Evolutionary conservation across 2,113 vertebrate species (phyloP).

Genomic region (Pteropus alecto): DNA sequence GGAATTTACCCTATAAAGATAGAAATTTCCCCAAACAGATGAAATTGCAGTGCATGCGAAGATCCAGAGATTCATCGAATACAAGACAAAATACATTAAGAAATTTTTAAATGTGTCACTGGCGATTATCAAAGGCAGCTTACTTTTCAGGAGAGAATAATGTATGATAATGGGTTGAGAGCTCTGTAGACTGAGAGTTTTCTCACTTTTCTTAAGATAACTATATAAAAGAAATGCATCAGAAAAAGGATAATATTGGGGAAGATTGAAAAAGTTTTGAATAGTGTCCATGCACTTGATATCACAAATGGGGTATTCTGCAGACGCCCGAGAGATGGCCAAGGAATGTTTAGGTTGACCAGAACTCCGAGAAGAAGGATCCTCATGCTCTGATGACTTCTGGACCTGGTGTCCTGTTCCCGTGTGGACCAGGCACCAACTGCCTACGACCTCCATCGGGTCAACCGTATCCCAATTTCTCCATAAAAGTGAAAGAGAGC

Average conservation of each 20-base stretch:
- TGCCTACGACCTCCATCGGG: too few relatives aligned
- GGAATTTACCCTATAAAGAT: neutral
- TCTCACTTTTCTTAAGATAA: neutral
- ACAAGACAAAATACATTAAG: neutral
- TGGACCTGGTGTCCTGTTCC: neutral
- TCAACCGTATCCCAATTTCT: neutral
- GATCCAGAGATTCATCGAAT: too few relatives aligned
- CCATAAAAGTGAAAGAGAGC: neutral
- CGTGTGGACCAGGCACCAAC: too few relatives aligned
- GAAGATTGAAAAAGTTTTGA: neutral
- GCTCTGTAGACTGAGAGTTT: neutral
- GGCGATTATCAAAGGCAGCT: neutral
- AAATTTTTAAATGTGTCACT: neutral
- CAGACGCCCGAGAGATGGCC: neutral
- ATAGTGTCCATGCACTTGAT: too few relatives aligned
- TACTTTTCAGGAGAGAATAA: neutral
- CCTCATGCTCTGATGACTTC: fast-evolving
- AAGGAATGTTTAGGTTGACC: neutral
- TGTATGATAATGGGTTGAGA: neutral
- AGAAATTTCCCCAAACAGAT: neutral
- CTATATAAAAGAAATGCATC: neutral
- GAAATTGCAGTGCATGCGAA: fast-evolving
- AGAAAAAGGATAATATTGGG: neutral
- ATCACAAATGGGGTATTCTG: neutral
- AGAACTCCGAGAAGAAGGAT: neutral